phyloP scores from a whole-genome alignment of 2,113 vertebrate genomes.

The Phrynosoma blainvillii region DNA sequence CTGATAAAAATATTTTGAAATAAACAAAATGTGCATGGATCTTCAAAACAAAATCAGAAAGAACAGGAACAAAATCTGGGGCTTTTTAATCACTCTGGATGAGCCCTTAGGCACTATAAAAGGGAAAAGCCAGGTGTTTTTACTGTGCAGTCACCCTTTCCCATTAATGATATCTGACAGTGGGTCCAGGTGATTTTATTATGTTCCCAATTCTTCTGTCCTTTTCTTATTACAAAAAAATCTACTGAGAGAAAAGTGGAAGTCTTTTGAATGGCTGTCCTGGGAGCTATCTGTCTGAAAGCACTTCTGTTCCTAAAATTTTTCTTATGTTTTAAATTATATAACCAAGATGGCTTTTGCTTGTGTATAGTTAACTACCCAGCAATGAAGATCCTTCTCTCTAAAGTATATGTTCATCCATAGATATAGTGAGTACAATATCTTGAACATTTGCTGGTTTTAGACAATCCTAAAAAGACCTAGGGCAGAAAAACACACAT shows the following conservation, averaged over 20 bases:
- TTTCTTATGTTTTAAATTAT: background rate
- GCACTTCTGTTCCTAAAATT: background rate
- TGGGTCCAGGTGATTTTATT: background rate
- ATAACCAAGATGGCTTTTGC: background rate
- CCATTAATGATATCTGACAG: background rate
- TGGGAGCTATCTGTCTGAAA: background rate
- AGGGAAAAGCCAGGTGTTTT: background rate
- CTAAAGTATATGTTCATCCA: slow-evolving; percentile 23
- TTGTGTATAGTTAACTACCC: slow-evolving; percentile 29
- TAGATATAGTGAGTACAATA: slow-evolving; percentile 11
- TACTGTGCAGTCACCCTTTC: background rate
- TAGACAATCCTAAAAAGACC: slow-evolving; percentile 27
- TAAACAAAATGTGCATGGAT: no score
- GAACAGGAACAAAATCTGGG: no score
- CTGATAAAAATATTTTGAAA: no score
- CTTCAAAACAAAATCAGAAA: no score
- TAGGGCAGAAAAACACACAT: slow-evolving; percentile 19
- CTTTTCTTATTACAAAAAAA: background rate
- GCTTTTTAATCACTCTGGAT: no score
- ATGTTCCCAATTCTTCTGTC: background rate
- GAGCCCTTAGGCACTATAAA: slow-evolving; percentile 1
- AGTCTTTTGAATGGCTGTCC: background rate
- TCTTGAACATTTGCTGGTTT: background rate
- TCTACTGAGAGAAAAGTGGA: background rate
- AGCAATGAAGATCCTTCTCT: slow-evolving; percentile 10